Conservation (phyloP, 2,113 vertebrate species). For the Brachionichthys hirsutus region DNA sequence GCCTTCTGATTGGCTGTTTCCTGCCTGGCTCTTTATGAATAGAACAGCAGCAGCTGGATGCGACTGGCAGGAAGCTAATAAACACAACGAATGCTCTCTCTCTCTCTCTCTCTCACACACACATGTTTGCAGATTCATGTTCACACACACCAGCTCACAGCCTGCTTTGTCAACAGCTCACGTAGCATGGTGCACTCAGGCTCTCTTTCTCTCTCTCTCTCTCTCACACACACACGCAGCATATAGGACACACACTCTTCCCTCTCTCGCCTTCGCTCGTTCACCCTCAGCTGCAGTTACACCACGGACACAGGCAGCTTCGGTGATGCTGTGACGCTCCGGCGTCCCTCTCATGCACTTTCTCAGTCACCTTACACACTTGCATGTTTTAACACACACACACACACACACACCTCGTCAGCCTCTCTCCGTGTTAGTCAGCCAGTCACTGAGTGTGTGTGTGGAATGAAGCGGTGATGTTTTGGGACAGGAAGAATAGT, state of each 20-base stretch:
- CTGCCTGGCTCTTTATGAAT: slow-evolving; percentile 71
- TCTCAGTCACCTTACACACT: slow-evolving; percentile 20
- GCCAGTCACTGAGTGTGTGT: slow-evolving; percentile 56
- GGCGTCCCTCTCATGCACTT: slow-evolving; percentile 22
- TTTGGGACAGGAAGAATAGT: slow-evolving; percentile 81
- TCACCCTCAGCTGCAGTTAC: slow-evolving; percentile 52
- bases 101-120: slow-evolving; percentile 16
- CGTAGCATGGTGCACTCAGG: slow-evolving; percentile 42
- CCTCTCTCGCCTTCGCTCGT: slow-evolving; percentile 12
- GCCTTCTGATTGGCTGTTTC: slow-evolving; percentile 53
- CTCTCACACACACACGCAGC: slow-evolving; percentile 14
- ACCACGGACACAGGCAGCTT: slow-evolving; percentile 29
- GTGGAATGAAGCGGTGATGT: slow-evolving; percentile 80
- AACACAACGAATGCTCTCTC: slow-evolving; percentile 49
- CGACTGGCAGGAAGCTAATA: slow-evolving; percentile 66
- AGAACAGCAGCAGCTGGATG: slow-evolving; percentile 59
- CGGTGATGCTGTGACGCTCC: slow-evolving; percentile 51
- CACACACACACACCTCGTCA: slow-evolving; percentile 7
- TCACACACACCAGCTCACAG: slow-evolving; percentile 20
- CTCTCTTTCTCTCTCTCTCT: slow-evolving; percentile 22
- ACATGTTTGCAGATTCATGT: neutral
- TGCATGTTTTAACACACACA: slow-evolving; percentile 28
- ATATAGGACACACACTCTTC: slow-evolving; percentile 18
- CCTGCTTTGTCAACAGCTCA: slow-evolving; percentile 64
- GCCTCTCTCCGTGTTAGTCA: slow-evolving; percentile 29